These are phyloP conservation scores for Ptilorrhoa leucosticta DNA, from an alignment of 2,113 vertebrate genomes.

Conservation along the genomic window DNA sequence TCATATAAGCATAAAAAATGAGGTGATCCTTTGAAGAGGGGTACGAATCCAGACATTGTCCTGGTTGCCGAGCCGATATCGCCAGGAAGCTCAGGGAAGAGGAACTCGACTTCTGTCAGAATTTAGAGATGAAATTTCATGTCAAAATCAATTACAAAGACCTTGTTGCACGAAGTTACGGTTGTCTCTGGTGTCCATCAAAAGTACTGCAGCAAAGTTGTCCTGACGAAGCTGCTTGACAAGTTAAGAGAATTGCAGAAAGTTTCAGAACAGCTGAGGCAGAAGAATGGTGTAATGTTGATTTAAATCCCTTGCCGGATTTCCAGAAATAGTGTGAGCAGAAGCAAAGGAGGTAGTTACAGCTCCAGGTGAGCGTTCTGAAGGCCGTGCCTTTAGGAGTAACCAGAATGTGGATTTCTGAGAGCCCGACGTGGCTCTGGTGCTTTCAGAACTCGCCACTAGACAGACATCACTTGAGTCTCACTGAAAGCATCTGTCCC, in stretches of 20 bases:
- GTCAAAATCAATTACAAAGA: neutral
- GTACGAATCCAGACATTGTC: rapidly evolving
- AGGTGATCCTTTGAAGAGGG: neutral
- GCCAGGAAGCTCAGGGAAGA: neutral
- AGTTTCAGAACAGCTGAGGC: slow-evolving; percentile 21
- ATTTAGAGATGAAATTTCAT: neutral
- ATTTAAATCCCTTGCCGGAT: slow-evolving; percentile 9
- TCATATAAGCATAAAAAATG: neutral
- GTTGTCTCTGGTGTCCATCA: slow-evolving; percentile 13
- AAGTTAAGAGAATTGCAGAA: neutral
- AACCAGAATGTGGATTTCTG: neutral
- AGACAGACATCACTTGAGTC: neutral
- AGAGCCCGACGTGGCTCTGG: neutral
- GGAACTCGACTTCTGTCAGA: neutral
- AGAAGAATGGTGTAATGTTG: neutral
- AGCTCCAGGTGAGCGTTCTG: neutral
- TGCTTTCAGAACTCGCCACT: neutral
- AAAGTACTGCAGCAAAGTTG: neutral
- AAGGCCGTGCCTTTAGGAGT: neutral
- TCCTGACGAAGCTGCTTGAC: slow-evolving; percentile 33
- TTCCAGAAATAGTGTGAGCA: neutral
- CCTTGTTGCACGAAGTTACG: neutral
- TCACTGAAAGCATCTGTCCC: neutral
- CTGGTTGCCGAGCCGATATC: neutral
- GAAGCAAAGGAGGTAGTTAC: neutral